Percentiles rank a stretch among this genome's conserved stretches.
Evolutionary conservation across 2,797 vertebrate genomes (phyloP).

Genomic region (Squalus acanthias): DNA sequence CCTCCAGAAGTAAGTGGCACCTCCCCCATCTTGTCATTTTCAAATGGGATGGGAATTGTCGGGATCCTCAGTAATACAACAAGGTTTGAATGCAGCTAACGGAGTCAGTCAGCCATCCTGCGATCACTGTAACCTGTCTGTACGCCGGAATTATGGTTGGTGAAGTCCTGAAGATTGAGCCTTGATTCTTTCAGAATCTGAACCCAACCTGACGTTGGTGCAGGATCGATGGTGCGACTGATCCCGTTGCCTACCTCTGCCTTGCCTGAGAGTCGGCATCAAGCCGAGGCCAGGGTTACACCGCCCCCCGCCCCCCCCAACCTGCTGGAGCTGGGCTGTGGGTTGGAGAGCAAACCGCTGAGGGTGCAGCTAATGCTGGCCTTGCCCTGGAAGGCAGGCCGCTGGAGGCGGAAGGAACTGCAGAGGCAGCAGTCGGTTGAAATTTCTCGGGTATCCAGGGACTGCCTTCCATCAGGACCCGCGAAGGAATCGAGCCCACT

Average conservation of each 20-base stretch:
- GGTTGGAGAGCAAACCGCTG: not conserved
- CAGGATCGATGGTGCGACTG: not conserved
- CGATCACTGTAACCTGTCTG: not conserved
- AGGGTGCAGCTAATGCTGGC: not conserved
- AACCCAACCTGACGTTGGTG: not conserved
- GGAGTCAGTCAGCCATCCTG: not conserved
- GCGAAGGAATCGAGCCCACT: not conserved
- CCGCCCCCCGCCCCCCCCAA: no score
- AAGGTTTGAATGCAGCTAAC: not conserved
- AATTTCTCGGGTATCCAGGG: not conserved
- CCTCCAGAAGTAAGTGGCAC: conserved; percentile 68
- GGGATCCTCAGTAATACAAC: not conserved
- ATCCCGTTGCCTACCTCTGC: not conserved
- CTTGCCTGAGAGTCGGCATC: not conserved
- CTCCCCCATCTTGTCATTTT: not conserved
- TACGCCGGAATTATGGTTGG: not conserved
- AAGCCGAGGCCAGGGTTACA: not conserved
- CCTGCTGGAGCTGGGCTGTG: not conserved
- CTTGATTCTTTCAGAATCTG: not conserved
- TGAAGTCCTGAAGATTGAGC: not conserved
- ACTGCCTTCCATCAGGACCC: not conserved
- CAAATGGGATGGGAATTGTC: not conserved
- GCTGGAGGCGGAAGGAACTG: not conserved
- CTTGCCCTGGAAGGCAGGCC: not conserved
- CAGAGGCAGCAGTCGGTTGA: not conserved